phyloP scores from a whole-genome alignment of 2,113 vertebrate genomes.

The Scalopus aquaticus region DNA sequence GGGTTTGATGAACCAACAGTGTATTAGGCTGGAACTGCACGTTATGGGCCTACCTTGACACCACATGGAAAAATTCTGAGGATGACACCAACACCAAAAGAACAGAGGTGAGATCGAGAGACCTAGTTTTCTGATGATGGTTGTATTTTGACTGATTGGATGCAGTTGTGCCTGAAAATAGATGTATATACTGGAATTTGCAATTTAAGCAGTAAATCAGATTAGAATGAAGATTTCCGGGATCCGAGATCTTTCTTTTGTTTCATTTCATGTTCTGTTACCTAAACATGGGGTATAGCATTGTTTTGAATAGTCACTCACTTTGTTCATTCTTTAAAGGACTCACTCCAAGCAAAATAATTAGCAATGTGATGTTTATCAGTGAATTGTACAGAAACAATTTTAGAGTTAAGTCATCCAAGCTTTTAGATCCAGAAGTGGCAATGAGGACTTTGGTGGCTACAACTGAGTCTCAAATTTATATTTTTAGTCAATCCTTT shows the following conservation, averaged over 20 bases:
- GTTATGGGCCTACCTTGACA: not conserved
- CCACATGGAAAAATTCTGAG: not conserved
- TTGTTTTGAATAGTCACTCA: not conserved
- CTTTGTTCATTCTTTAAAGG: conserved; percentile 39
- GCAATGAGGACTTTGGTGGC: not conserved
- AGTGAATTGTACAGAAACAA: not conserved
- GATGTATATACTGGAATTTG: not conserved
- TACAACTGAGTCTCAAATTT: not conserved
- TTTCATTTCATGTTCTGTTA: not conserved
- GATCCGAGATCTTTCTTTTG: not conserved
- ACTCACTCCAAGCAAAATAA: conserved; percentile 34
- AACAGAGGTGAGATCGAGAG: not conserved
- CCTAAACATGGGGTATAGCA: not conserved
- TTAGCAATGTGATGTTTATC: not conserved
- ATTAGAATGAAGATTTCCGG: not conserved
- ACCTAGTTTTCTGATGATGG: not conserved
- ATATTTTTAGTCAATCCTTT: not conserved
- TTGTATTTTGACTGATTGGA: conserved; percentile 1
- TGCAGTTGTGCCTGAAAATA: not conserved
- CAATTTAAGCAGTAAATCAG: not conserved
- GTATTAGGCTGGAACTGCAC: not conserved
- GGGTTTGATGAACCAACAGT: not conserved
- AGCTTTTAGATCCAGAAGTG: conserved; percentile 28
- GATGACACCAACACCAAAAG: not conserved
- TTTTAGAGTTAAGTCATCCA: not conserved